Conservation (phyloP, 1,140 invertebrate species). For the Nixonia krombeini region DNA sequence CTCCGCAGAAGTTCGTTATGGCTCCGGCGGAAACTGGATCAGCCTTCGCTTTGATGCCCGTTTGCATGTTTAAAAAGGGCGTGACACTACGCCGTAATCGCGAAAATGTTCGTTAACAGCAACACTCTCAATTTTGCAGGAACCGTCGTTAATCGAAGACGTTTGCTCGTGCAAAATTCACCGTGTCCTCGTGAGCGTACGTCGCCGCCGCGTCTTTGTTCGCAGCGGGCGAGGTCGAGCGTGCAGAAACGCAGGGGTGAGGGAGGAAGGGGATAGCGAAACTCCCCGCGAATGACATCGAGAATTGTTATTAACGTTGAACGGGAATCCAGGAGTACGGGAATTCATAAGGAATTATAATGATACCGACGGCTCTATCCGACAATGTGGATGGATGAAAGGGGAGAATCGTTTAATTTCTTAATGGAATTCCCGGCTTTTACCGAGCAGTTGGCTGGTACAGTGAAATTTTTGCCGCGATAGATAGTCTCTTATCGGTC, state of each 20-base stretch:
- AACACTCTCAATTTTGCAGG: constrained; percentile 34
- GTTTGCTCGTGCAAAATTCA: constrained; percentile 17
- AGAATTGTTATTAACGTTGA: too few relatives aligned
- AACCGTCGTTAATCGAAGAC: constrained; percentile 24
- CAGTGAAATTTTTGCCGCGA: constrained; percentile 29
- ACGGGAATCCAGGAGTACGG: too few relatives aligned
- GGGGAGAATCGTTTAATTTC: not conserved
- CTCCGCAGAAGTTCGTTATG: constrained; percentile 34
- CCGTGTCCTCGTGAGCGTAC: too few relatives aligned
- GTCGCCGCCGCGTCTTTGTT: too few relatives aligned
- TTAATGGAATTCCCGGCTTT: constrained; percentile 17
- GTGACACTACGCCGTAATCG: constrained; percentile 27
- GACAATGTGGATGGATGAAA: too few relatives aligned
- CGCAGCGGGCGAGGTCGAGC: too few relatives aligned
- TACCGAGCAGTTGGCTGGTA: constrained; percentile 6
- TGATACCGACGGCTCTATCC: too few relatives aligned
- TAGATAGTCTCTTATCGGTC: constrained; percentile 45
- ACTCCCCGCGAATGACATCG: too few relatives aligned
- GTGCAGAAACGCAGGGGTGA: too few relatives aligned
- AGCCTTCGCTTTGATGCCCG: constrained; percentile 24
- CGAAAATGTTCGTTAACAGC: constrained; percentile 23
- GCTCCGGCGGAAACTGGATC: constrained; percentile 19
- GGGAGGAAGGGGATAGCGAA: too few relatives aligned
- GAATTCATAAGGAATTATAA: too few relatives aligned
- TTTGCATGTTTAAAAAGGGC: constrained; percentile 18